phyloP scores from a whole-genome alignment of 2,888 invertebrate genomes.

The Bruchidius siliquastri region DNA sequence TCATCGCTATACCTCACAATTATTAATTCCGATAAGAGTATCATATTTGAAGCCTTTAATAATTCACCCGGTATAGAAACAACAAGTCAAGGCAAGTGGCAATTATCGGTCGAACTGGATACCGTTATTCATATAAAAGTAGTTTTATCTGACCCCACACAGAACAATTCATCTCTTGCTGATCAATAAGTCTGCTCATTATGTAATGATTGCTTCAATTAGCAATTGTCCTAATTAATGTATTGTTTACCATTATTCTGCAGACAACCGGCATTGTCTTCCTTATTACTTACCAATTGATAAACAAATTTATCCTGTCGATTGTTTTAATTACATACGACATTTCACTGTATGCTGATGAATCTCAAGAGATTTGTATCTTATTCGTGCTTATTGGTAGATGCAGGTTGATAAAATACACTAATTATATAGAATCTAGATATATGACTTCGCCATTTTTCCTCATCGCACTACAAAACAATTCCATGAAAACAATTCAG shows the following conservation, averaged over 20 bases:
- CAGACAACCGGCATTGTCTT: background rate
- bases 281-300: background rate
- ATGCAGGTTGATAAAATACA: too few relatives aligned
- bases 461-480: too few relatives aligned
- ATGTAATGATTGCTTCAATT: background rate
- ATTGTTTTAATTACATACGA: background rate
- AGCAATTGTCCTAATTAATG: background rate
- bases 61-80: background rate
- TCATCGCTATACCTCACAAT: too few relatives aligned
- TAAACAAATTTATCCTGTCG: background rate
- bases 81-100: background rate
- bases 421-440: too few relatives aligned
- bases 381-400: too few relatives aligned
- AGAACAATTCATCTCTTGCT: background rate
- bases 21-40: too few relatives aligned
- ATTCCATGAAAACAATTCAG: too few relatives aligned
- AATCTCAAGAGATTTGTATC: background rate
- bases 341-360: background rate
- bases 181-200: background rate
- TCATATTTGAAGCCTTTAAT: too few relatives aligned
- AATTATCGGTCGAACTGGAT: background rate
- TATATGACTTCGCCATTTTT: too few relatives aligned
- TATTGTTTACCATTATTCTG: background rate
- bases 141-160: background rate
- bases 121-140: background rate